phyloP scores from a whole-genome alignment of 2,888 invertebrate species.

The Diploptera punctata region DNA sequence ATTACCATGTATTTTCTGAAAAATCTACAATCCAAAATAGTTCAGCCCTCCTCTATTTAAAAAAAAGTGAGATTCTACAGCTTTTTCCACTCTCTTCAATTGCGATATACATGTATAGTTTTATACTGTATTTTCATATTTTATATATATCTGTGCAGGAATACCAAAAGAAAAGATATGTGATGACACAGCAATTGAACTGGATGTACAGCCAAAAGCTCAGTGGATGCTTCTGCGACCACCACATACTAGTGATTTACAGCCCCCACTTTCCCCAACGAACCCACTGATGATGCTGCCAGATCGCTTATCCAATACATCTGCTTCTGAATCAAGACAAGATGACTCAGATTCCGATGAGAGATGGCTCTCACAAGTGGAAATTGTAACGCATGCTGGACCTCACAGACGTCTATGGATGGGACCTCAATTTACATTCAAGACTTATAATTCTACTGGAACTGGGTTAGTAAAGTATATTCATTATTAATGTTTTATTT shows the following conservation, averaged over 20 bases:
- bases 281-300: constrained; percentile 66
- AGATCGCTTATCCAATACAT: constrained; percentile 47
- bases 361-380: constrained; percentile 95
- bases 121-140: not conserved
- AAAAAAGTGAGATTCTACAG: too few relatives aligned
- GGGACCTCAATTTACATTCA: constrained; percentile 99
- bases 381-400: constrained; percentile 96
- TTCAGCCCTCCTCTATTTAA: too few relatives aligned
- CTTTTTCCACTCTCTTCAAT: too few relatives aligned
- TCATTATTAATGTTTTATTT: too few relatives aligned
- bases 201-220: constrained; percentile 84
- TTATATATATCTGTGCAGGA: constrained; percentile 57
- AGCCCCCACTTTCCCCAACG: constrained; percentile 75
- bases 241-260: constrained; percentile 67
- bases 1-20: too few relatives aligned
- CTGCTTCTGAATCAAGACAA: constrained; percentile 45
- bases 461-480: constrained; percentile 7
- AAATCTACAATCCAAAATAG: too few relatives aligned
- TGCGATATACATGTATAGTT: too few relatives aligned
- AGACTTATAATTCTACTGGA: constrained; percentile 71
- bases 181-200: constrained; percentile 85
- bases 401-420: constrained; percentile 97
- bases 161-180: constrained; percentile 84
- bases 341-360: constrained; percentile 65
- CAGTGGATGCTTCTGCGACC: constrained; percentile 87